Evolutionary conservation across 2,797 vertebrate species (phyloP).

Genomic region (Molossus molossus): DNA sequence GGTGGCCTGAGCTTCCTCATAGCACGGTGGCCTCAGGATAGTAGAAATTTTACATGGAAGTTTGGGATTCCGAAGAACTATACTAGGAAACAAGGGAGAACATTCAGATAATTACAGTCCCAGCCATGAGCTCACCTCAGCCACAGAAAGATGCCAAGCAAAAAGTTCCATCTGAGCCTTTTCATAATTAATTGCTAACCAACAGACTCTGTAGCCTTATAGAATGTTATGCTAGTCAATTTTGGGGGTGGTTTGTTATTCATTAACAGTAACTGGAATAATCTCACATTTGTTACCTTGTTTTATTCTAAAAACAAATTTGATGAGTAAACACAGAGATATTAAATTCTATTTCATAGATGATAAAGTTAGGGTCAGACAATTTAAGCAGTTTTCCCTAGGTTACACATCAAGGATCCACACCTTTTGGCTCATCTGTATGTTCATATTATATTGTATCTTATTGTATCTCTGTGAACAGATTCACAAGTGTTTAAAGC

Average conservation of each 20-base stretch:
- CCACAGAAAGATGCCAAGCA: not conserved
- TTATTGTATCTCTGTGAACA: not conserved
- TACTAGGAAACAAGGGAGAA: not conserved
- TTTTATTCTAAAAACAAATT: conserved; percentile 37
- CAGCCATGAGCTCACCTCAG: not conserved
- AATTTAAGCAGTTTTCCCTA: not conserved
- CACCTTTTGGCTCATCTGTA: not conserved
- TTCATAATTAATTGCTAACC: not conserved
- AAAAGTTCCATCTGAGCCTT: not conserved
- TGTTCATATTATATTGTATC: not conserved
- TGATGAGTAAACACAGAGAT: not conserved
- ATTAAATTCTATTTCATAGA: not conserved
- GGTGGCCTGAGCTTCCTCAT: not conserved
- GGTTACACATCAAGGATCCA: not conserved
- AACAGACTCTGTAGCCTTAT: not conserved
- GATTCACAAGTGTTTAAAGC: not conserved
- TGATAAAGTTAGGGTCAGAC: not conserved
- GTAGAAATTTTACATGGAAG: not conserved
- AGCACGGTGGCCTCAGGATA: not conserved
- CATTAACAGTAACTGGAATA: not conserved
- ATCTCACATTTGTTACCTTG: not conserved
- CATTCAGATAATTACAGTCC: not conserved
- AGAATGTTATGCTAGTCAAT: not conserved
- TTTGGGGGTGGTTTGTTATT: not conserved
- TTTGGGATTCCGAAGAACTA: not conserved